Base-by-base conservation (phyloP, 2,888 invertebrate species). In the Amphipoea lucens region DNA sequence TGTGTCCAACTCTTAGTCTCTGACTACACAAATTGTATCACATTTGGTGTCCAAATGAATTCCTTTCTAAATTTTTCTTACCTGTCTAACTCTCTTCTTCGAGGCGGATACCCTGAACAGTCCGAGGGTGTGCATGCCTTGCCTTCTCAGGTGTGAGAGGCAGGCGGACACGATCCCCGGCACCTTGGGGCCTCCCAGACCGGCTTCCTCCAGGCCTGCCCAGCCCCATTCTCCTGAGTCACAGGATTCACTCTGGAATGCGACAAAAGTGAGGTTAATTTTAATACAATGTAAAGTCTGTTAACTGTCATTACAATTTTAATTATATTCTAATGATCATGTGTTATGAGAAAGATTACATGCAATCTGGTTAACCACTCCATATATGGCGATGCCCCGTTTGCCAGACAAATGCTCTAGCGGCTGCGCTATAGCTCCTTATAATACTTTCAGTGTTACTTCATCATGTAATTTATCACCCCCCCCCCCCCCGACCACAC, bases 51-150 rank as follows among this genome's bases (percentile, higher is more conserved):
- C n/a, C 17, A 75, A 48, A 2, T n/a, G 29, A 4, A 23, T 70
- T 36, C 4, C 12, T 42, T 0, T 42, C 23, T 60, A 14, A 9
- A n/a, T 20, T 23, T 54, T 0, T 42, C 78, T 76, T 57, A 99
- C 98, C 98, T 99, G 99, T 95, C 99, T 97, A 66, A 99, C 98
- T 93, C 99, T 97, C 94, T 99, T 99, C 94, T 98, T 99, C 7
- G 99, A 99, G 60, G 99, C 98, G 86, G 99, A 99, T 69, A 99
- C 99, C 88, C 99, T 97, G 96, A 99, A 99, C 82, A 99, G 98
- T 2, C 99, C 99, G 36, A 99, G 97, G 66, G 98, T 98, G 91
- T 98, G 97, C 68, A 99, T 97, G 48, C 99, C 99, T 90, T 98
- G 97, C 75, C 97, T 97, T 92, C 99, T 98, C 84, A 99, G 97